Percentiles rank a stretch among this genome's conserved stretches.
phyloP scores from a whole-genome alignment of 2,797 vertebrate species.

The Fistularia commersonii region DNA sequence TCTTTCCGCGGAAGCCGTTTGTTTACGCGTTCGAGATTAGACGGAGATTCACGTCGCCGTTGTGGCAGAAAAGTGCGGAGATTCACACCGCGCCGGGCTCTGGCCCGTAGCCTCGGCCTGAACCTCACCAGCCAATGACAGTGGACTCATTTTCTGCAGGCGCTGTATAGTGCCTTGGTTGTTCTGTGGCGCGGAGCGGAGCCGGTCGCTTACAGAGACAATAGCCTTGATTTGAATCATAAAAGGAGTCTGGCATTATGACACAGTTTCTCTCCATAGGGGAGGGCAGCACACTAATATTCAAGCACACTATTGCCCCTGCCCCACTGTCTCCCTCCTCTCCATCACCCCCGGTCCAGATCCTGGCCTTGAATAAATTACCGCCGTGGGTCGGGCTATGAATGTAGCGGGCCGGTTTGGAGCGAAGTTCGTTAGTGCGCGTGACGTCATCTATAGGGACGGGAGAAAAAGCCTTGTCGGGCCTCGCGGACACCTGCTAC shows the following conservation, averaged over 20 bases:
- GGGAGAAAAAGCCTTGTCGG: slow-evolving; percentile 64
- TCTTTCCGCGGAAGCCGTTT: no score
- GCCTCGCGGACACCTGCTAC: slow-evolving; percentile 68
- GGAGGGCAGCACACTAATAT: slow-evolving; percentile 70
- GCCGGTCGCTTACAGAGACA: slow-evolving; percentile 76
- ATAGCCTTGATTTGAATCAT: slow-evolving; percentile 81
- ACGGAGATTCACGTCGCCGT: no score
- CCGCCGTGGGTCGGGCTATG: slow-evolving; percentile 55
- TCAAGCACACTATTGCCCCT: slow-evolving; percentile 59
- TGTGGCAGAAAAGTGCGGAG: slow-evolving; percentile 46
- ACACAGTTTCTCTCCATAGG: slow-evolving; percentile 82
- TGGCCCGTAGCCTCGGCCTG: slow-evolving; percentile 37
- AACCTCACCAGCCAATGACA: slow-evolving; percentile 47
- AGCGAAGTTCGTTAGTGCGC: slow-evolving; percentile 66
- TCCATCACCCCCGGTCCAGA: slow-evolving; percentile 46
- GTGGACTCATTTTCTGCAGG: slow-evolving; percentile 63
- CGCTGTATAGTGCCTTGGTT: slow-evolving; percentile 70
- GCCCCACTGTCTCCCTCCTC: slow-evolving; percentile 40
- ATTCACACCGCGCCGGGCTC: slow-evolving; percentile 34
- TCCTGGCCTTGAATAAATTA: slow-evolving; percentile 75
- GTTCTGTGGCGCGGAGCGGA: slow-evolving; percentile 72
- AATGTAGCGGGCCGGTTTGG: slow-evolving; percentile 61
- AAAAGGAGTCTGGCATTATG: slow-evolving; percentile 79
- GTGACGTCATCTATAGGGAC: slow-evolving; percentile 67
- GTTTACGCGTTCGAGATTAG: no score